Percentiles rank a stretch among this genome's conserved stretches.
Evolutionary conservation across 2,113 vertebrate species (phyloP).

Genomic region (Cinclus mexicanus): DNA sequence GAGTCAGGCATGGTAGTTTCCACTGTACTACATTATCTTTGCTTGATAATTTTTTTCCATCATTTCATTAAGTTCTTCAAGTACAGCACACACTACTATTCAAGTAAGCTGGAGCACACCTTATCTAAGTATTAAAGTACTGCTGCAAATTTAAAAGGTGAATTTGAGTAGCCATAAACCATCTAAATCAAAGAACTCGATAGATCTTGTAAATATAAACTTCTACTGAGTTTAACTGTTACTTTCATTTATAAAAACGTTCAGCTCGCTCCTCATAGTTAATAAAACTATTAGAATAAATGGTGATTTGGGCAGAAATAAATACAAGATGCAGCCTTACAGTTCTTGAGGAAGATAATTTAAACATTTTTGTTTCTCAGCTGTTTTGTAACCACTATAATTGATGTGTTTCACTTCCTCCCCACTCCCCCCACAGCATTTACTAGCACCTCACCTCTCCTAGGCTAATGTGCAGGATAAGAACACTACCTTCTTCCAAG

Average conservation of each 20-base stretch:
- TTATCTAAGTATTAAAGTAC: neutral
- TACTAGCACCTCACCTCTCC: neutral
- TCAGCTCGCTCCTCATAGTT: neutral
- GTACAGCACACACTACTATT: neutral
- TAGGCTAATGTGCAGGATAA: neutral
- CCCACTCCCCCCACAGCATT: neutral
- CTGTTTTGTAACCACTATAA: neutral
- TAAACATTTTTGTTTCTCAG: neutral
- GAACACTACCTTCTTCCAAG: neutral
- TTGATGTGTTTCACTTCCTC: neutral
- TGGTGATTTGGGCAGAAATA: neutral
- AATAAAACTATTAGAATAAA: neutral
- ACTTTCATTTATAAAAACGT: neutral
- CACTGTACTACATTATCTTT: constrained; percentile 13
- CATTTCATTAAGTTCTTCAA: neutral
- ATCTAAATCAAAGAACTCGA: neutral
- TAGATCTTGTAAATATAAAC: neutral
- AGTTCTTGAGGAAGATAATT: neutral
- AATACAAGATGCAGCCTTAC: neutral
- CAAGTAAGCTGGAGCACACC: neutral
- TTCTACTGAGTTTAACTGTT: neutral
- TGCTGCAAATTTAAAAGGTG: neutral
- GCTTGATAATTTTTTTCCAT: neutral
- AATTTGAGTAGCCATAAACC: neutral
- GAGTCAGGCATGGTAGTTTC: neutral